Base-by-base conservation (phyloP, 2,797 vertebrate species). In the Mallotus villosus region DNA sequence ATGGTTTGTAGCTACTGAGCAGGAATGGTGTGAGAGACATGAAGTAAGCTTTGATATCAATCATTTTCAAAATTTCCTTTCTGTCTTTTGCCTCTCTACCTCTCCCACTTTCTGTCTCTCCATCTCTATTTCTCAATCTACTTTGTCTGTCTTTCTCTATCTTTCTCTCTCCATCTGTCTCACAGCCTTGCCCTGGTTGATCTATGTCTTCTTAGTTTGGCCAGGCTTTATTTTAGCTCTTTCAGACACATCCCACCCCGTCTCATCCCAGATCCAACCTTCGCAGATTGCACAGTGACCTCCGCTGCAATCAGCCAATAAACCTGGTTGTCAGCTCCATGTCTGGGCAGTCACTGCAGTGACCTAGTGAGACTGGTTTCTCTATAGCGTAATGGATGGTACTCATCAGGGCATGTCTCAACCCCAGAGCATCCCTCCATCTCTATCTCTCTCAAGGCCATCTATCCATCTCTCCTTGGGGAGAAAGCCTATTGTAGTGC, bases 391-490 rank as follows among this genome's bases (percentile, higher is more conserved):
- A 46, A 73, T 71, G 3, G 37, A 67, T 64, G 55, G 24, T 12
- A 71, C 68, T 29, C 57, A 80, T 83, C 79, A 74, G 55, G 69
- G 68, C 58, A 71, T 7, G 71, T 75, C 79, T 81, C 62, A 67
- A 59, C 64, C 49, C 8, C 2, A 62, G 71, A 76, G 70, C 70
- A 72, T 76, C 70, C 55, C 19, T n/a, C 6, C 51, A 17, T n/a
- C 77, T 71, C 51, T 75, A 81, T 78, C 84, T 70, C 63, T 58
- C 75, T 82, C n/a, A 68, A 78, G 72, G 76, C 73, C 78, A 74
- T 77, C 78, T 83, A 88, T 88, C 82, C 78, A 86, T 87, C 82
- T 87, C 82, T 86, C 78, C 41, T 79, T 21, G 70, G 71, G 62
- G 51, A 55, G 19, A 11, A 55, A 17, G 51, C 19, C 51, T 51